Base-by-base conservation (phyloP, 1,140 invertebrate species). In the Marisa cornuarietis region DNA sequence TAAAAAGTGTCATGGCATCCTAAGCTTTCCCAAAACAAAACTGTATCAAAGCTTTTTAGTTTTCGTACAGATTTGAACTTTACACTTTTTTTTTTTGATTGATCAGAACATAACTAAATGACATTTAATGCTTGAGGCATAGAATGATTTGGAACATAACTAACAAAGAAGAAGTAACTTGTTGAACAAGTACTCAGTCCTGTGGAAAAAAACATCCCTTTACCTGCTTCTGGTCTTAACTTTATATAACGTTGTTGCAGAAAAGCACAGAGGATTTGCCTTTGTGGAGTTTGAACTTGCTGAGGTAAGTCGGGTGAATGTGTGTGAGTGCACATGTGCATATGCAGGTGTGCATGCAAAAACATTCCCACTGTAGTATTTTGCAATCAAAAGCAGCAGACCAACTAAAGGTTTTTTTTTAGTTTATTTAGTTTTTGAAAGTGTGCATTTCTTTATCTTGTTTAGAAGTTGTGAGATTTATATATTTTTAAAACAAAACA, bases 191-290 rank as follows among this genome's bases (percentile, higher is more conserved):
- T 42, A 42, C 31, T 42, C 31, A 42, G 31, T 42, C 5, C 31
- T 63, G 62, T 18, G 16, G 6, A 6, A 3, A 63, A 18, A 63
- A n/a, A n/a, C 2, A 20, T 3, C 1, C 6, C 62, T 63, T 63
- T 63, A 2, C 6, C n/a, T 18, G 6, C 2, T 63, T n/a, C 16
- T 63, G 62, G 62, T 63, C 63, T 11, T 11, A 62, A 14, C 80
- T 69, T 63, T 79, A 24, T 61, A 62, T 78, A 49, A 62, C 78
- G 83, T 65, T 65, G 72, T 87, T 83, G 58, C 95, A 79, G 96
- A 99, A 90, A 98, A 98, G 88, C 97, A 99, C 88, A 93, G 97
- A 90, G 98, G 98, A 66, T 99, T 99, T 93, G 97, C 97, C 4
- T 99, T 99, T 91, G 95, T 99, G 84, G 98, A 99, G 92, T 99